These are phyloP conservation scores for Lasioglossum vierecki DNA, from an alignment of 2,888 invertebrate species.

Conservation along the genomic window DNA sequence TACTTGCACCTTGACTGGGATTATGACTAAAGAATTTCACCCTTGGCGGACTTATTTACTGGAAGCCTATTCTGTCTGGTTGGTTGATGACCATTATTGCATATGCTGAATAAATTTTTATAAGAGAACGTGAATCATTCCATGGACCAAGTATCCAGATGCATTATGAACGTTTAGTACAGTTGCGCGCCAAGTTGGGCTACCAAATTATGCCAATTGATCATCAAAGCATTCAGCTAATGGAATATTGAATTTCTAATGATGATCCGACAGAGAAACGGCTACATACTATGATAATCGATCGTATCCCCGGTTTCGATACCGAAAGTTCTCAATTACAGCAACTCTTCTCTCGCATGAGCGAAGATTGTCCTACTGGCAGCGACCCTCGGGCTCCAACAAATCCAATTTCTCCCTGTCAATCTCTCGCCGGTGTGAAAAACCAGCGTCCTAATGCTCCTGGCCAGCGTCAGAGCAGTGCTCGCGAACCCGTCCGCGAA, in stretches of 20 bases:
- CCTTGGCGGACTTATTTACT: too few relatives aligned
- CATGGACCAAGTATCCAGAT: neutral
- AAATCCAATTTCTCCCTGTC: slow-evolving; percentile 34
- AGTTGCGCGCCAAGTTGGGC: neutral
- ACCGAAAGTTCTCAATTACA: neutral
- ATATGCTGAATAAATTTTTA: neutral
- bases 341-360: neutral
- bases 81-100: too few relatives aligned
- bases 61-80: too few relatives aligned
- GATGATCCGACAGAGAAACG: neutral
- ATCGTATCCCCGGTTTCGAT: neutral
- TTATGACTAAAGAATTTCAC: neutral
- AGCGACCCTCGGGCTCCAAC: neutral
- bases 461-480: slow-evolving; percentile 21
- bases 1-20: neutral
- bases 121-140: neutral
- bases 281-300: neutral
- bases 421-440: slow-evolving; percentile 10
- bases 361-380: neutral
- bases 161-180: neutral
- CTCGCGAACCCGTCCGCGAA: slow-evolving; percentile 28
- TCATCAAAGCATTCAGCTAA: neutral
- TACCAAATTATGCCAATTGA: neutral
- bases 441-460: slow-evolving; percentile 22
- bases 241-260: neutral